Percentiles rank a stretch among this genome's conserved stretches.
phyloP scores from a whole-genome alignment of 2,888 invertebrate species.

The Drosophila acutilabella region DNA sequence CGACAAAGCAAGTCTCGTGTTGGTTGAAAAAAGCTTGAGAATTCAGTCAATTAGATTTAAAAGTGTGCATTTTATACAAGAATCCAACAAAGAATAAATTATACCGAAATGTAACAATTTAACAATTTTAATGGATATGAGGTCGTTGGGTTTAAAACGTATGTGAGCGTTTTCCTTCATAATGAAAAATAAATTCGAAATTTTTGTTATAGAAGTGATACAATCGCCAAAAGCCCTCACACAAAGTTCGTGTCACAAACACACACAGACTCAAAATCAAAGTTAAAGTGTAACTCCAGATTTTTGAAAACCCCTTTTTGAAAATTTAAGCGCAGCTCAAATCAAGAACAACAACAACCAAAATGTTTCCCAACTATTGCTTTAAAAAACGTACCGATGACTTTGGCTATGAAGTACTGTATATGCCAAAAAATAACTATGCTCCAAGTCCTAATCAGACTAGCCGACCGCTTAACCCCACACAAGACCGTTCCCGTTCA shows the following conservation, averaged over 20 bases:
- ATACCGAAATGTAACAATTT: not conserved
- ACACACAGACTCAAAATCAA: constrained; percentile 2
- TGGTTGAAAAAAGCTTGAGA: not conserved
- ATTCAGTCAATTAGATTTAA: not conserved
- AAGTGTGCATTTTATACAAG: too few species aligned
- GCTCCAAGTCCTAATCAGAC: not conserved
- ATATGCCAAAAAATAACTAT: constrained; percentile 19
- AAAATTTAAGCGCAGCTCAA: constrained; percentile 31
- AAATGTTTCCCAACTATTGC: constrained; percentile 72
- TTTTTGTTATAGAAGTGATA: constrained; percentile 6
- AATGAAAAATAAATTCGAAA: constrained; percentile 19
- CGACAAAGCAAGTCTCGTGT: constrained; percentile 4
- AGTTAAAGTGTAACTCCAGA: constrained; percentile 17
- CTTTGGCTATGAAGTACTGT: constrained; percentile 50
- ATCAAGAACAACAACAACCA: constrained; percentile 8
- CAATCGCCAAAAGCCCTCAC: not conserved
- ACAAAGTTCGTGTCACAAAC: constrained; percentile 4
- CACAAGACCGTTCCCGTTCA: not conserved
- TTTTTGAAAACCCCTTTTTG: constrained; percentile 9
- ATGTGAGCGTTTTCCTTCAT: constrained; percentile 44
- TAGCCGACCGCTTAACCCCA: not conserved
- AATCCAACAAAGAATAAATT: too few species aligned
- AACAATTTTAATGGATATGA: not conserved
- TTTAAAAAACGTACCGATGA: constrained; percentile 51
- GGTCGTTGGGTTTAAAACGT: not conserved